A percentile compares a stretch with the other conserved stretches of the same genome.
Evolutionary conservation across 2,797 vertebrate genomes (phyloP).

Genomic region (Sebastes matsubarae): DNA sequence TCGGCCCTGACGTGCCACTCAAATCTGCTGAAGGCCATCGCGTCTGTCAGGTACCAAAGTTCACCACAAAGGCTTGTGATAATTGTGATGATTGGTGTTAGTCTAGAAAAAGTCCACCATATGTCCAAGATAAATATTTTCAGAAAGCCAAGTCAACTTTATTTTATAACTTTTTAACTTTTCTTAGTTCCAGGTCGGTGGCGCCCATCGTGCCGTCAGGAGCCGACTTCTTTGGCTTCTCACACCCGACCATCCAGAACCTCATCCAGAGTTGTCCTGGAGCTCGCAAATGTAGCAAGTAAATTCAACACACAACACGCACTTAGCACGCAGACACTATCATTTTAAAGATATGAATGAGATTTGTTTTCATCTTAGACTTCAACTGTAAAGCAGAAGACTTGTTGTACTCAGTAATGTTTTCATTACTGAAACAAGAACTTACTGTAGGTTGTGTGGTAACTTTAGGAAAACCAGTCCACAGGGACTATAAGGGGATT

Average conservation of each 20-base stretch:
- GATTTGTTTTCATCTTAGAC: neutral
- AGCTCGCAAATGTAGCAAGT: conserved; percentile 91
- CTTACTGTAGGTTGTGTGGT: neutral
- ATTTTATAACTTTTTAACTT: neutral
- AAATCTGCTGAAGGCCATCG: conserved; percentile 86
- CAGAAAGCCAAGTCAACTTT: neutral
- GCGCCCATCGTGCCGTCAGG: conserved; percentile 82
- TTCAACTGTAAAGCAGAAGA: neutral
- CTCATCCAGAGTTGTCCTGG: conserved; percentile 93
- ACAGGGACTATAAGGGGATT: neutral
- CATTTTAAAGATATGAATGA: neutral
- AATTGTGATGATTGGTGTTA: neutral
- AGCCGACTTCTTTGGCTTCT: conserved; percentile 92
- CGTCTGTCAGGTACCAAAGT: conserved; percentile 75
- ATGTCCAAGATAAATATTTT: neutral
- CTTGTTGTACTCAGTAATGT: neutral
- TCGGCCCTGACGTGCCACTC: conserved; percentile 88
- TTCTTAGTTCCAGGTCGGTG: conserved; percentile 79
- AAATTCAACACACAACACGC: conserved; percentile 41
- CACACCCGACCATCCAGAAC: conserved; percentile 90
- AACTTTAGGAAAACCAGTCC: neutral
- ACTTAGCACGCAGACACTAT: neutral
- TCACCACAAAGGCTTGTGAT: neutral
- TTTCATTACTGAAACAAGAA: neutral
- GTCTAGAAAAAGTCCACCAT: neutral